Conservation (phyloP, 2,797 vertebrate genomes). For the Spea hammondii region DNA sequence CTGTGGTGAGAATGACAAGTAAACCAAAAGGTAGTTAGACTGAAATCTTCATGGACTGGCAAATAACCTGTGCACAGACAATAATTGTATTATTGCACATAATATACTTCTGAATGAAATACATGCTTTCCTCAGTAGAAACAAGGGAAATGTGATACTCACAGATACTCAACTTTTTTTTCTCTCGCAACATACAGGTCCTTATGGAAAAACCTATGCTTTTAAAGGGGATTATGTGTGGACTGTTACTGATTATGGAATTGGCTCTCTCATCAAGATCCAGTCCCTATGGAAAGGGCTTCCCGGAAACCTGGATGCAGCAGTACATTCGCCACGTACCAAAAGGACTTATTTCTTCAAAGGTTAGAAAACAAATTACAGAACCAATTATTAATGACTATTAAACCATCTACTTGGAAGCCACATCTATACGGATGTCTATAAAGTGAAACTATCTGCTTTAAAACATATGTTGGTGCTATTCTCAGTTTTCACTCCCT, state of each 20-base stretch:
- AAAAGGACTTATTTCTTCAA: constrained; percentile 85
- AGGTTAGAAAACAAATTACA: constrained; percentile 64
- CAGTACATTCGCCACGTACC: constrained; percentile 80
- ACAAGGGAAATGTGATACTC: neutral
- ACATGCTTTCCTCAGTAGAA: too few relatives aligned
- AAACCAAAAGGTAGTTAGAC: too few relatives aligned
- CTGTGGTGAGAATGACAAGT: too few relatives aligned
- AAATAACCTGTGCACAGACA: too few relatives aligned
- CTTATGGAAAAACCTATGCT: constrained; percentile 80
- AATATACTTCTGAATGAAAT: too few relatives aligned
- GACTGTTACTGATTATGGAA: constrained; percentile 78
- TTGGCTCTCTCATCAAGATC: constrained; percentile 71
- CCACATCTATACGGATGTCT: too few relatives aligned
- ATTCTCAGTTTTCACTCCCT: too few relatives aligned
- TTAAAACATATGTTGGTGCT: neutral
- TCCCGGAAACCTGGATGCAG: constrained; percentile 78
- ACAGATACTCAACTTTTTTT: neutral
- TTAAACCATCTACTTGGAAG: neutral
- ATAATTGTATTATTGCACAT: too few relatives aligned
- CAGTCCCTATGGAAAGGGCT: constrained; percentile 76
- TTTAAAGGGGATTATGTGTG: constrained; percentile 85
- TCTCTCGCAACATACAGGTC: constrained; percentile 65
- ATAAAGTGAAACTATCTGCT: neutral
- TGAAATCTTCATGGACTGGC: too few relatives aligned
- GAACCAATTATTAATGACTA: neutral